Conservation (phyloP, 2,888 invertebrate species). For the Dusona sp. region DNA sequence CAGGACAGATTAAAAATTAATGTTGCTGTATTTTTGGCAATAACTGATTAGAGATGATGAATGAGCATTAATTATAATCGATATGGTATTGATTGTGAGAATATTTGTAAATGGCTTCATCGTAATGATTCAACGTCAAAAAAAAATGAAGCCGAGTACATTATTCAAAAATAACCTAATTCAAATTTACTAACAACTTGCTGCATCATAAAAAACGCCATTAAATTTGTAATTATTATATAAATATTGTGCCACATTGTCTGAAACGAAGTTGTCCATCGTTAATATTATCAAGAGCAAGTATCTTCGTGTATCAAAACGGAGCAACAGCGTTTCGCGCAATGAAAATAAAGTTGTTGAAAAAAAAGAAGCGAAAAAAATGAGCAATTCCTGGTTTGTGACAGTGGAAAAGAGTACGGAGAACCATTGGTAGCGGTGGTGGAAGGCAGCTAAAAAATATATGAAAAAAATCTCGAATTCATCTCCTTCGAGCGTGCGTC, state of each 20-base stretch:
- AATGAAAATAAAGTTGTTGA: slow-evolving; percentile 9
- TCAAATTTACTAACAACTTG: too few relatives aligned
- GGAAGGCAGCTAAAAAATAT: slow-evolving; percentile 46
- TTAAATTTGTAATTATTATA: neutral
- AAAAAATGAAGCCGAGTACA: neutral
- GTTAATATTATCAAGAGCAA: neutral
- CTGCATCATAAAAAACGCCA: neutral
- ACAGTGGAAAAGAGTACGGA: neutral
- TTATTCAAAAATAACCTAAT: neutral
- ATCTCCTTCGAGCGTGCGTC: slow-evolving; percentile 54
- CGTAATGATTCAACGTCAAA: neutral
- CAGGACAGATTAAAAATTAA: neutral
- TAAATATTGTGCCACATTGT: neutral
- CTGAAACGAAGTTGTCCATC: neutral
- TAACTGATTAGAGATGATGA: neutral
- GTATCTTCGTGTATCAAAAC: neutral
- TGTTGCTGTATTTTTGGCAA: neutral
- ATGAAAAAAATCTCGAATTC: slow-evolving; percentile 62
- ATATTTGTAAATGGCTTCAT: neutral
- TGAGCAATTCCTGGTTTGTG: slow-evolving; percentile 22
- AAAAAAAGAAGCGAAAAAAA: neutral
- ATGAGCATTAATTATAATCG: neutral
- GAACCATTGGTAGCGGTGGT: neutral
- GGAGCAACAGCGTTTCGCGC: neutral
- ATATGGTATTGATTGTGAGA: neutral